Base-by-base conservation (phyloP, 2,888 invertebrate species). In the Trichogramma evanescens region DNA sequence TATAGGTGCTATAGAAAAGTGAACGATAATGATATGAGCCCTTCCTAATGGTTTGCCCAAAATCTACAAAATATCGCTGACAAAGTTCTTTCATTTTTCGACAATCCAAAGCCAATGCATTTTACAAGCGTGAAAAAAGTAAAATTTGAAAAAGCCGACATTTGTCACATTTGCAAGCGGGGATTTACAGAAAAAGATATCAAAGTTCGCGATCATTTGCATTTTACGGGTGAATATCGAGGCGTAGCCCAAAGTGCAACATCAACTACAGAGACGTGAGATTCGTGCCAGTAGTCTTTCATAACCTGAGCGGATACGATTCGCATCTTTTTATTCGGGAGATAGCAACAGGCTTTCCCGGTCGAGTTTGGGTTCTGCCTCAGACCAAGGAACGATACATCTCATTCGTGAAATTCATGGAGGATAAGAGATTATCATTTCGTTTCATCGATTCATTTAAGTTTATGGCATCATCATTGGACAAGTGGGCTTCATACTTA, bases 171-270 rank as follows among this genome's bases (percentile, higher is more conserved):
- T 13, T 13, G 13, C 13, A 13, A 13, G 13, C 13, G 2, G 13
- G 2, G 13, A 13, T 13, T 13, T 13, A 13, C 13, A 13, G 13
- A 13, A 13, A 13, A 13, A 1, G 13, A 13, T 13, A 13, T 13
- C 13, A 13, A 13, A 13, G 13, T 13, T 13, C 13, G 13, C 13
- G 13, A 13, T 13, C 13, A 13, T 13, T 13, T 2, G 13, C 13
- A 13, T 13, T 13, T 13, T 13, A 13, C 13, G 13, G 13, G 13
- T 13, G 13, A 13, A 1, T 68, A 62, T 56, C 53, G 65, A 13
- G 66, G 64, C 46, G 61, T 65, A 40, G 63, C 65, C 3, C 66
- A 67, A 2, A 10, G n/a, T 68, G 65, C 48, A 68, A 68, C 52
- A 43, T 68, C n/a, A 62, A 63, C 26, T 63, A 49, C 13, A 59